Conservation (phyloP, 2,113 vertebrate genomes). For the Barnardius zonarius region DNA sequence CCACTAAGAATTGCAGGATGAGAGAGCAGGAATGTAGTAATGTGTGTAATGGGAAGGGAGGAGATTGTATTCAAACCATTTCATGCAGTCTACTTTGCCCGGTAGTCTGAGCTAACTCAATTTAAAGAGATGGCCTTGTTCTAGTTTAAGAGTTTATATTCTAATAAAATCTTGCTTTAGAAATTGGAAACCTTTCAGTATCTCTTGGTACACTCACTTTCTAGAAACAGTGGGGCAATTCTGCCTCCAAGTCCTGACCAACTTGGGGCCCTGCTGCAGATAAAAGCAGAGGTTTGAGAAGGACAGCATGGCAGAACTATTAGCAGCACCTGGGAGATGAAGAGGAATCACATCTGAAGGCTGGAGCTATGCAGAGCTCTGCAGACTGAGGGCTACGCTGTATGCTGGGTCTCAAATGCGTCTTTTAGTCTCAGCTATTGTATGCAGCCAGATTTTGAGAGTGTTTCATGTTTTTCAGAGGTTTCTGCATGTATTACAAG, state of each 20-base stretch:
- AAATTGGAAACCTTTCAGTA: neutral
- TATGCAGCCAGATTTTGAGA: neutral
- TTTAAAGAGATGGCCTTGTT: neutral
- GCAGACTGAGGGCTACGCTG: neutral
- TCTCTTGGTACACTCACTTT: neutral
- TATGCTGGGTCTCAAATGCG: neutral
- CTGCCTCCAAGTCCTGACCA: neutral
- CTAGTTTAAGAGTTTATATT: neutral
- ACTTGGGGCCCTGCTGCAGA: neutral
- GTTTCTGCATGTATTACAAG: neutral
- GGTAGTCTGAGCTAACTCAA: neutral
- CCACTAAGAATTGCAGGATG: neutral
- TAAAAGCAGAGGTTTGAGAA: neutral
- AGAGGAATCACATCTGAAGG: neutral
- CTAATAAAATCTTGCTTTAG: constrained; percentile 7
- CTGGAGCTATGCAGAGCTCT: neutral
- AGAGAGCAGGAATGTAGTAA: neutral
- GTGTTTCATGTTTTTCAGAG: neutral
- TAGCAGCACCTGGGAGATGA: neutral
- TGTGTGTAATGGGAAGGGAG: neutral
- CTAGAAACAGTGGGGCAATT: neutral
- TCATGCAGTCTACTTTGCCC: neutral
- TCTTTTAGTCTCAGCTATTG: neutral
- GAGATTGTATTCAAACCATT: neutral
- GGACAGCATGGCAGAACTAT: neutral